phyloP scores from a whole-genome alignment of 2,113 vertebrate species.

The Myodes glareolus region DNA sequence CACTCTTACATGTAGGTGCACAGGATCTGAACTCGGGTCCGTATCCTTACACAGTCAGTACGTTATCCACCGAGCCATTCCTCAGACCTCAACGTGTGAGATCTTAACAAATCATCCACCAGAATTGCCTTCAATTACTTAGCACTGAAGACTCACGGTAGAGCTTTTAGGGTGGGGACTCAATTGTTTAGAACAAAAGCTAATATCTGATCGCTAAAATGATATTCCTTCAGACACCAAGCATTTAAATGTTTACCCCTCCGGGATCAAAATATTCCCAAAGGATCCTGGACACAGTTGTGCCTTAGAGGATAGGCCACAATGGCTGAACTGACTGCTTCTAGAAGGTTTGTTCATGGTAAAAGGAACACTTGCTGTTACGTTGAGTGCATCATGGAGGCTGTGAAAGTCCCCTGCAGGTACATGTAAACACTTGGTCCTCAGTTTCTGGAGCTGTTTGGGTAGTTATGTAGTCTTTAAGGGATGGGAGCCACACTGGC shows the following conservation, averaged over 20 bases:
- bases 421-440: not conserved
- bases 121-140: not conserved
- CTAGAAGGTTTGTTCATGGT: slow-evolving; percentile 2
- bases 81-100: not conserved
- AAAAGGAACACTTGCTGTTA: not conserved
- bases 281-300: not conserved
- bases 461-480: not conserved
- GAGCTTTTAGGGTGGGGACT: not conserved
- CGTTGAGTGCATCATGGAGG: not conserved
- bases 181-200: not conserved
- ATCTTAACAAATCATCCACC: not conserved
- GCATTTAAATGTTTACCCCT: not conserved
- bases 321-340: not conserved
- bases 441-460: no score
- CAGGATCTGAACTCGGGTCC: not conserved
- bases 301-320: not conserved
- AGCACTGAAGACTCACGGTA: not conserved
- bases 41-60: not conserved
- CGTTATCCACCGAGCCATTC: not conserved
- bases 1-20: not conserved
- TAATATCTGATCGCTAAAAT: not conserved
- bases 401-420: not conserved
- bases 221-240: not conserved
- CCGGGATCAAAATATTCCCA: not conserved
- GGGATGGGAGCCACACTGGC: not conserved